phyloP scores from a whole-genome alignment of 1,140 invertebrate genomes.

The Trichogramma pretiosum region DNA sequence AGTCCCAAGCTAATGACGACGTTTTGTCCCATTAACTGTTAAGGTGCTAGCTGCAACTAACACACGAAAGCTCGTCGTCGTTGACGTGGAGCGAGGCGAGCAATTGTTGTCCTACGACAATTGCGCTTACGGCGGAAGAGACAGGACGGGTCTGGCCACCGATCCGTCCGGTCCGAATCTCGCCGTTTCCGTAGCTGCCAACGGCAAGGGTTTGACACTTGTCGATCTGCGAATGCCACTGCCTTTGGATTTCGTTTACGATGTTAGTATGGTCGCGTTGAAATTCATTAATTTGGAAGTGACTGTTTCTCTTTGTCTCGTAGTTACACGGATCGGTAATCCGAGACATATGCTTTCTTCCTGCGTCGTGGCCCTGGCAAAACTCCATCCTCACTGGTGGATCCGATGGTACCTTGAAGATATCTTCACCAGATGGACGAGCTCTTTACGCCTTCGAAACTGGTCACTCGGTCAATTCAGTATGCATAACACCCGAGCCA shows the following conservation, averaged over 20 bases:
- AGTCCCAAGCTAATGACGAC: too few species aligned
- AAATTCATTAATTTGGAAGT: too few species aligned
- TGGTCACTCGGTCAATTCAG: conserved; percentile 42
- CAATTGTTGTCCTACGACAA: conserved; percentile 47
- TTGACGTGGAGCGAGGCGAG: conserved; percentile 46
- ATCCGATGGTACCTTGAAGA: conserved; percentile 44
- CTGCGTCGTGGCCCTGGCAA: conserved; percentile 46
- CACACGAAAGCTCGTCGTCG: conserved; percentile 41
- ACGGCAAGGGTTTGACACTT: conserved; percentile 47
- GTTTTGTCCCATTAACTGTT: too few species aligned
- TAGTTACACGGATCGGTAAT: conserved; percentile 43
- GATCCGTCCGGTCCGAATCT: conserved; percentile 45
- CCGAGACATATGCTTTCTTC: conserved; percentile 44
- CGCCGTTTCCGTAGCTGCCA: conserved; percentile 43
- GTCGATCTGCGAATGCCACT: conserved; percentile 47
- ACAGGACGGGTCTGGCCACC: conserved; percentile 44
- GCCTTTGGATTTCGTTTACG: conserved; percentile 47
- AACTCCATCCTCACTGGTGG: conserved; percentile 39
- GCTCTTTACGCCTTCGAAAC: conserved; percentile 42
- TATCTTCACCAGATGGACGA: conserved; percentile 42
- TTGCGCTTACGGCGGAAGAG: conserved; percentile 44
- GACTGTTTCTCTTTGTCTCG: neutral
- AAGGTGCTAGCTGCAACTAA: conserved; percentile 46
- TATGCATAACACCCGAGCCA: conserved; percentile 45
- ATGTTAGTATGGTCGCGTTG: conserved; percentile 43